Conservation (phyloP, 1,140 invertebrate genomes). For the Pseudomyrmex concolor region DNA sequence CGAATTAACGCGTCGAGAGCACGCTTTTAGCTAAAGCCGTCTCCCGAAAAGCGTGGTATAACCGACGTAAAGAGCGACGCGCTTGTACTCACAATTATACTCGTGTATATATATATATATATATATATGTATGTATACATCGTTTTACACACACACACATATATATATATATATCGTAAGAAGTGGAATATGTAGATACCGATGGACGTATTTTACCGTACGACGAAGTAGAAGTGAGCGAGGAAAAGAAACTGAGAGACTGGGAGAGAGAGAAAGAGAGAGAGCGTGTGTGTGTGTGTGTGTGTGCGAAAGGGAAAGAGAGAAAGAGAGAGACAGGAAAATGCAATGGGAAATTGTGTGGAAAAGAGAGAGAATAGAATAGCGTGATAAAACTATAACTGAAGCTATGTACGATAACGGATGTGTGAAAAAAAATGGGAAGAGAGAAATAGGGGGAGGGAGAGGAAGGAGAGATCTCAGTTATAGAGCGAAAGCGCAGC, state of each 20-base stretch:
- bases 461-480: slow-evolving; percentile 35
- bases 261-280: background rate
- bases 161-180: slow-evolving; percentile 24
- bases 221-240: slow-evolving; percentile 42
- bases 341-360: slow-evolving; percentile 54
- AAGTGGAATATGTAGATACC: slow-evolving; percentile 56
- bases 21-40: slow-evolving; percentile 56
- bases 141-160: slow-evolving; percentile 27
- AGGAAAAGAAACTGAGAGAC: background rate
- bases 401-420: background rate
- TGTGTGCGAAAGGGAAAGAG: background rate
- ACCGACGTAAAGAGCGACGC: slow-evolving; percentile 52
- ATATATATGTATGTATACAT: slow-evolving; percentile 41
- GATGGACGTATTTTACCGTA: slow-evolving; percentile 59
- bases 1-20: slow-evolving; percentile 50
- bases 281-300: background rate
- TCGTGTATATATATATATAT: background rate
- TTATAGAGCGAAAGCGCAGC: slow-evolving; percentile 64
- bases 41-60: slow-evolving; percentile 42
- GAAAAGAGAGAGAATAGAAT: slow-evolving; percentile 18
- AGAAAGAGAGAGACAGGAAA: slow-evolving; percentile 5
- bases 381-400: slow-evolving; percentile 54
- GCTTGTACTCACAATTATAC: background rate
- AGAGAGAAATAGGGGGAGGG: slow-evolving; percentile 32
- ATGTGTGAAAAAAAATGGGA: slow-evolving; percentile 23